These are phyloP conservation scores for Casuarius casuarius DNA, from an alignment of 2,113 vertebrate species.

Conservation along the genomic window DNA sequence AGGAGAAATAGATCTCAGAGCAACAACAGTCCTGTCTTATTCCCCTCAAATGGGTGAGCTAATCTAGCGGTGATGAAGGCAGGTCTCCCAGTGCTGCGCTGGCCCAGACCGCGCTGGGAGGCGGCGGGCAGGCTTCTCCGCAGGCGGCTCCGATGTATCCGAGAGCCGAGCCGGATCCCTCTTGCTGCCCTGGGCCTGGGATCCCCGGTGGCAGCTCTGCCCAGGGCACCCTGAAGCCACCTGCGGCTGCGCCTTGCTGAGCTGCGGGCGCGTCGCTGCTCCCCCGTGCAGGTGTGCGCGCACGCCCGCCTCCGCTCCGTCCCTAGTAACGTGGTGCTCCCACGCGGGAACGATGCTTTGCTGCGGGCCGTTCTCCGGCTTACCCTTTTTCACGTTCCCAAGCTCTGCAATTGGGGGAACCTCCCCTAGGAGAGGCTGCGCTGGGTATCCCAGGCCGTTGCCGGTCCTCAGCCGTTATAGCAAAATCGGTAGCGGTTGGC, in stretches of 20 bases:
- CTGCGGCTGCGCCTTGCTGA: accelerated
- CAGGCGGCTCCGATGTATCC: not conserved
- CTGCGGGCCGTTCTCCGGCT: not conserved
- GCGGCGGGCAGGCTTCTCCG: not conserved
- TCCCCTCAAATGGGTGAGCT: not conserved
- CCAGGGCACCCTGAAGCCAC: accelerated
- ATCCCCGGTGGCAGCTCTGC: not conserved
- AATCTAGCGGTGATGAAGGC: accelerated
- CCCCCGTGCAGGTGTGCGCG: no score
- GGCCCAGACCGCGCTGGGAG: not conserved
- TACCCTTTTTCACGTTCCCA: accelerated
- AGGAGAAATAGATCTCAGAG: not conserved
- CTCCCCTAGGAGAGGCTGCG: accelerated
- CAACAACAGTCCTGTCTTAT: not conserved
- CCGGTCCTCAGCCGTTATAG: accelerated
- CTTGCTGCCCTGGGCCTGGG: accelerated
- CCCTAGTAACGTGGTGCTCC: accelerated
- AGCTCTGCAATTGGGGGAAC: accelerated
- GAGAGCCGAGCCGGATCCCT: not conserved
- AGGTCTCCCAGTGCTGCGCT: accelerated
- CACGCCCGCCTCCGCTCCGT: no score
- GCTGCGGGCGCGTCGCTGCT: not conserved
- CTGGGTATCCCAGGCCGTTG: accelerated
- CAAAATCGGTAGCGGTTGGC: accelerated
- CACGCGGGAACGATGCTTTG: not conserved